Evolutionary conservation across 2,113 vertebrate genomes (phyloP).

Genomic region (Romanogobio albipinnatus): DNA sequence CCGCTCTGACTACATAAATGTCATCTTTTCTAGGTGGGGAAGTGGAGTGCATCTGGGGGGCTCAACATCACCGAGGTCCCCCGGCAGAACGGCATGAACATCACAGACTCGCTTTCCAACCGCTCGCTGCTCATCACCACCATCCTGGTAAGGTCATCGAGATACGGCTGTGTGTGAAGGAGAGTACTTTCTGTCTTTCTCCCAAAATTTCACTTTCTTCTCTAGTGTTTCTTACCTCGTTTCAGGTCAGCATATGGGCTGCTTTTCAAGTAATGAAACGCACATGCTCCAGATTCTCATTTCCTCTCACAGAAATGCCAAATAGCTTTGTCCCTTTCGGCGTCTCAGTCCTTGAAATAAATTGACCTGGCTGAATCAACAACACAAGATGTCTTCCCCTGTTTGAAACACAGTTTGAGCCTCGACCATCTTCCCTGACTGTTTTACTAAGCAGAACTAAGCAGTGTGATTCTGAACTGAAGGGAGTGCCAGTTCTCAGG

Average conservation of each 20-base stretch:
- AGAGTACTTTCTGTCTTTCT: neutral
- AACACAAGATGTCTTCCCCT: conserved; percentile 16
- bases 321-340: conserved; percentile 5
- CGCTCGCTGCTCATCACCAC: conserved; percentile 95
- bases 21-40: conserved; percentile 86
- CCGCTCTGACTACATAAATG: conserved; percentile 63
- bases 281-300: conserved; percentile 24
- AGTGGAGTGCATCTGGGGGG: conserved; percentile 91
- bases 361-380: conserved; percentile 43
- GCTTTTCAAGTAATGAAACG: conserved; percentile 23
- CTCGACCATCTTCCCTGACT: neutral
- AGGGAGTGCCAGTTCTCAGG: neutral
- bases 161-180: neutral
- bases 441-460: neutral
- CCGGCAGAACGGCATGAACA: conserved; percentile 91
- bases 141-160: conserved; percentile 86
- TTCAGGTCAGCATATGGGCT: neutral
- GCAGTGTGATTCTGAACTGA: neutral
- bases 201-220: neutral
- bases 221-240: neutral
- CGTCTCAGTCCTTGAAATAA: conserved; percentile 27
- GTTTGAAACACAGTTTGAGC: conserved; percentile 12
- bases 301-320: conserved; percentile 30
- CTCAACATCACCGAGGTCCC: conserved; percentile 94
- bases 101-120: conserved; percentile 96